Evolutionary conservation across 2,797 vertebrate species (phyloP).

Genomic region (Sebastes paucispinis): DNA sequence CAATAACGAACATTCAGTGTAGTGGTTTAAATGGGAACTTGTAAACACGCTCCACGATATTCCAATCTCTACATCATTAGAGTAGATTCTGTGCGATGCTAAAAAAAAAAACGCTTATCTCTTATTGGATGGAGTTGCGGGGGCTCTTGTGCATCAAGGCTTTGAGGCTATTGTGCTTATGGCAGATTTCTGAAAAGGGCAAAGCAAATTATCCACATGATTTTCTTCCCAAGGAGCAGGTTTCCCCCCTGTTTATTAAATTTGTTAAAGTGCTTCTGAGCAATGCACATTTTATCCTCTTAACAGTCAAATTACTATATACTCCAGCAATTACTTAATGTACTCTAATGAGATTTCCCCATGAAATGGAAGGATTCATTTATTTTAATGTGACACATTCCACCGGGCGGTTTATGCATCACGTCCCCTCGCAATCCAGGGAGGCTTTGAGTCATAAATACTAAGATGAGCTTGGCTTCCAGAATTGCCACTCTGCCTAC

Average conservation of each 20-base stretch:
- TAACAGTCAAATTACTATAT: conserved; percentile 89
- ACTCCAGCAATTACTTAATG: conserved; percentile 88
- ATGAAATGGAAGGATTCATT: conserved; percentile 86
- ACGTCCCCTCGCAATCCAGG: conserved; percentile 51
- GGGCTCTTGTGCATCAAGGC: conserved; percentile 53
- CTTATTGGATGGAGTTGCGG: conserved; percentile 43
- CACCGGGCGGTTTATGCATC: conserved; percentile 76
- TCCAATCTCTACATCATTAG: conserved; percentile 48
- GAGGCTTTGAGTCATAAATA: conserved; percentile 78
- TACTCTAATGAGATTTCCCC: conserved; percentile 87
- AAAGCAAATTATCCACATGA: conserved; percentile 71
- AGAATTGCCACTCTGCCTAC: conserved; percentile 47
- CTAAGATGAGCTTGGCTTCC: conserved; percentile 59
- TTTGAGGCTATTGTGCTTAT: conserved; percentile 55
- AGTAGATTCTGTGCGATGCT: conserved; percentile 27
- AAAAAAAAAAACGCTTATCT: conserved; percentile 30
- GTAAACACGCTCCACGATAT: conserved; percentile 47
- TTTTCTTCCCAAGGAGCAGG: conserved; percentile 71
- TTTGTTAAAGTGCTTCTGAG: conserved; percentile 87
- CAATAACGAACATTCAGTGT: conserved; percentile 37
- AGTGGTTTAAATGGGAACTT: conserved; percentile 45
- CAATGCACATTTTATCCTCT: conserved; percentile 86
- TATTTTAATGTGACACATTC: conserved; percentile 84
- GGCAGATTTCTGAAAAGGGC: conserved; percentile 55
- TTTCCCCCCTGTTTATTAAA: conserved; percentile 81